A percentile compares a stretch with the other conserved stretches of the same genome.
phyloP scores from a whole-genome alignment of 2,888 invertebrate genomes.

The Cheilosia scutellata region DNA sequence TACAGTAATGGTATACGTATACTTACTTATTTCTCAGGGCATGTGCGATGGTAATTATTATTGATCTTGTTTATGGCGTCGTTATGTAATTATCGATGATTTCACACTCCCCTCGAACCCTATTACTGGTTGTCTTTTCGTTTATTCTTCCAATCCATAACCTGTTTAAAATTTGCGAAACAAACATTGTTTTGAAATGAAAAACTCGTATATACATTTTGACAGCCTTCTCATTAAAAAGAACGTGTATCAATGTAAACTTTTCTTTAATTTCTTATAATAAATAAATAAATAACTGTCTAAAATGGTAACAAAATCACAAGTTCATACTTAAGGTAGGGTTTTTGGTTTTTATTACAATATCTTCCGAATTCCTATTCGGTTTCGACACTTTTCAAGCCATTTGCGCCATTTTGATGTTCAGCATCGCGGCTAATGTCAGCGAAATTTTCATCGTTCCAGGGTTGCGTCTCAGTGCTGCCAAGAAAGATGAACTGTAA shows the following conservation, averaged over 20 bases:
- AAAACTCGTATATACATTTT: no score
- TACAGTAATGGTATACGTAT: no score
- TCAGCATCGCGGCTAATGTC: constrained; percentile 75
- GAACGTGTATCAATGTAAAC: no score
- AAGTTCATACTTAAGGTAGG: not conserved
- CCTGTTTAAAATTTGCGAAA: no score
- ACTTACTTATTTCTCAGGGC: no score
- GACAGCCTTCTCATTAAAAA: not conserved
- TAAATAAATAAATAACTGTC: not conserved
- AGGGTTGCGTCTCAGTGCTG: constrained; percentile 87
- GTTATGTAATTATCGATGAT: no score
- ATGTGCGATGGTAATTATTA: no score
- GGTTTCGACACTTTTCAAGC: not conserved
- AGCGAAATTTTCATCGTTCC: constrained; percentile 87
- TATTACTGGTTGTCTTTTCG: no score
- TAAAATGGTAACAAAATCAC: not conserved
- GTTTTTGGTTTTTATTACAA: constrained; percentile 5
- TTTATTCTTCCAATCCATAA: no score
- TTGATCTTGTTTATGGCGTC: no score
- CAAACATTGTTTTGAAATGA: no score
- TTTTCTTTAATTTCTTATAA: not conserved
- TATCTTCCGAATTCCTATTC: not conserved
- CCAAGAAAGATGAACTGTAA: constrained; percentile 89
- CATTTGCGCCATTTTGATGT: constrained; percentile 75
- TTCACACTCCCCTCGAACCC: no score